Base-by-base conservation (phyloP, 2,797 vertebrate species). In the Pipistrellus kuhlii region DNA sequence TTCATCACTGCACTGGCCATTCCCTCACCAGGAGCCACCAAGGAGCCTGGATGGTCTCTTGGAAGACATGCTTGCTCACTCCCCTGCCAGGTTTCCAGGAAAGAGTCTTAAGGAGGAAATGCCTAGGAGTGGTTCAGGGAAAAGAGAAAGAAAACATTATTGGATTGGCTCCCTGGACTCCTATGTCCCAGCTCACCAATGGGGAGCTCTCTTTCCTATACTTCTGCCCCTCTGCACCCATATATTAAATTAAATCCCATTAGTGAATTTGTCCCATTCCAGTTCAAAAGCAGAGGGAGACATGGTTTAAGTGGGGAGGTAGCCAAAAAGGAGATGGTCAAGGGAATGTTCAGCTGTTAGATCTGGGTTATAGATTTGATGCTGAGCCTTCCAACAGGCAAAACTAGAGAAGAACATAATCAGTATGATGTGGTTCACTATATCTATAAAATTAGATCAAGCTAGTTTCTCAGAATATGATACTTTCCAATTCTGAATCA, bases 1-100 rank as follows among this genome's bases (percentile, higher is more conserved):
- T 6, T 8, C 10, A 4, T n/a, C 0, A 2, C 11, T 3, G 3
- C 0, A 1, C 27, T 2, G 27, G 27, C 8, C 18, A 30, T 14
- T 8, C 44, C 4, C 46, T 35, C n/a, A 11, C 11, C 23, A 8
- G 0, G 3, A 48, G 11, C 23, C 25, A 35, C 38, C 2, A 13
- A 59, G 46, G 51, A 41, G 25, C 23, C 2, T 5, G 13, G 69
- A 4, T 9, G 23, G 41, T 57, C 3, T 17, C 66, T 59, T 1
- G 0, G 21, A 83, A 84, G 44, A 23, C 27, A 8, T 7, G 6
- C 57, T 55, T 41, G 10, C 4, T 35, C 8, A 20, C 11, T 41
- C 3, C 5, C 14, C 7, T 0, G 4, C 44, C 18, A 35, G 68
- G 32, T 64, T 77, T 69, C 46, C 23, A 51, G 25, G 6, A 7